Percentiles rank a stretch among this genome's conserved stretches.
These are phyloP conservation scores for Bedellia somnulentella DNA, from an alignment of 2,888 invertebrate genomes.

Conservation along the genomic window DNA sequence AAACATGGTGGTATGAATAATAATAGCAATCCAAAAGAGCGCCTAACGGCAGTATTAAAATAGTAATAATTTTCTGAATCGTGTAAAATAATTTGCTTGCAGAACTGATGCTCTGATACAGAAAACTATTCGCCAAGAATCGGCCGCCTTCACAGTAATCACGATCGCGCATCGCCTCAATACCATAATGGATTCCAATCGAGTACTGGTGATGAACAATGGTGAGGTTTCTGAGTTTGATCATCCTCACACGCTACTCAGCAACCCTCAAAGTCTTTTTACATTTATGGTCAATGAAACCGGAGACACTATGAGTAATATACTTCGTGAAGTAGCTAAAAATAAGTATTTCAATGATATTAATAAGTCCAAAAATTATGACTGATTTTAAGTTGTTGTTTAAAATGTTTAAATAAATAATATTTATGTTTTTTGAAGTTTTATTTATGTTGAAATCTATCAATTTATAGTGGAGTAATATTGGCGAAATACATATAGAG, in stretches of 20 bases:
- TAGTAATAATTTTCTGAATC: too few species aligned
- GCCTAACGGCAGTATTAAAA: too few species aligned
- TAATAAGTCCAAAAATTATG: not conserved
- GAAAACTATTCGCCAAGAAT: slow-evolving; percentile 75
- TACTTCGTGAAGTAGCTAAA: slow-evolving; percentile 32
- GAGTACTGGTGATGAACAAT: slow-evolving; percentile 81
- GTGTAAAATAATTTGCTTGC: too few species aligned
- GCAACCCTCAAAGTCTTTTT: slow-evolving; percentile 60
- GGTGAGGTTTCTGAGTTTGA: slow-evolving; percentile 75
- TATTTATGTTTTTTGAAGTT: too few species aligned
- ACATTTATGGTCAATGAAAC: slow-evolving; percentile 70
- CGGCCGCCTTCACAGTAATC: slow-evolving; percentile 78
- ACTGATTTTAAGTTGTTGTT: too few species aligned
- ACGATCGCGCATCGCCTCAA: slow-evolving; percentile 90
- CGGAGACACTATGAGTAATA: slow-evolving; percentile 45
- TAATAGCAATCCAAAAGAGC: too few species aligned
- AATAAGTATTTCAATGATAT: slow-evolving; percentile 23
- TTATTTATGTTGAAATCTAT: too few species aligned
- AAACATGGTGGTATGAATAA: too few species aligned
- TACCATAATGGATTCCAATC: slow-evolving; percentile 90
- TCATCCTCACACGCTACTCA: slow-evolving; percentile 65
- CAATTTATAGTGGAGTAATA: too few species aligned
- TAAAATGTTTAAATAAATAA: too few species aligned
- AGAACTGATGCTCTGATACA: slow-evolving; percentile 77
- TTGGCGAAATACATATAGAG: too few species aligned